Conservation (phyloP, 1,140 invertebrate species). For the Octopus sinensis region DNA sequence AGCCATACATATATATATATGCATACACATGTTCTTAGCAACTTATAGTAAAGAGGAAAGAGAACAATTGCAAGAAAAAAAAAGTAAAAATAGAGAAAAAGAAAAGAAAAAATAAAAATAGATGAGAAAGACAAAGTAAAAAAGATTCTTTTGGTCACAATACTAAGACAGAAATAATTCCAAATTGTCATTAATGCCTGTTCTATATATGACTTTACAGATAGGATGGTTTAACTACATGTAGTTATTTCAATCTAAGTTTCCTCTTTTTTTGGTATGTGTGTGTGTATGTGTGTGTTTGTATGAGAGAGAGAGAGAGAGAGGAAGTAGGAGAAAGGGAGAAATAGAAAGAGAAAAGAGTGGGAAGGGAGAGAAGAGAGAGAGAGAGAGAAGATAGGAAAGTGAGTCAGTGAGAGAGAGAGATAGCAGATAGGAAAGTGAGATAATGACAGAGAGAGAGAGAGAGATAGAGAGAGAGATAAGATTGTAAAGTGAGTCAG, state of each 20-base stretch:
- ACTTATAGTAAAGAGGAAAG: no score
- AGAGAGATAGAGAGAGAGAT: not conserved
- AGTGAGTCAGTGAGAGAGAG: not conserved
- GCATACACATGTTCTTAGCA: not conserved
- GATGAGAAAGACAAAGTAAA: not conserved
- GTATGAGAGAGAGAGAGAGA: not conserved
- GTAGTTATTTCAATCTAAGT: no score
- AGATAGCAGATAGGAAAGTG: not conserved
- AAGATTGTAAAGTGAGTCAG: not conserved
- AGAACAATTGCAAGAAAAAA: not conserved
- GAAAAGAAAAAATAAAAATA: not conserved
- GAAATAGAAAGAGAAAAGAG: not conserved
- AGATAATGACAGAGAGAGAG: not conserved
- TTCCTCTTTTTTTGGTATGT: no score
- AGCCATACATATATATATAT: not conserved
- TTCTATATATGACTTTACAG: no score
- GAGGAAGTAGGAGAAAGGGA: not conserved
- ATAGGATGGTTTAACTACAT: no score
- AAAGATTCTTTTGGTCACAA: not conserved
- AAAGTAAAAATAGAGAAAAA: not conserved
- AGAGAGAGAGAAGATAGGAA: not conserved
- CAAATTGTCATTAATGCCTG: no score
- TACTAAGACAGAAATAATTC: not conserved
- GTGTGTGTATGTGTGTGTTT: no score
- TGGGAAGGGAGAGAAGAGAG: not conserved